Conservation (phyloP, 2,888 invertebrate genomes). For the Carterocephalus palaemon region DNA sequence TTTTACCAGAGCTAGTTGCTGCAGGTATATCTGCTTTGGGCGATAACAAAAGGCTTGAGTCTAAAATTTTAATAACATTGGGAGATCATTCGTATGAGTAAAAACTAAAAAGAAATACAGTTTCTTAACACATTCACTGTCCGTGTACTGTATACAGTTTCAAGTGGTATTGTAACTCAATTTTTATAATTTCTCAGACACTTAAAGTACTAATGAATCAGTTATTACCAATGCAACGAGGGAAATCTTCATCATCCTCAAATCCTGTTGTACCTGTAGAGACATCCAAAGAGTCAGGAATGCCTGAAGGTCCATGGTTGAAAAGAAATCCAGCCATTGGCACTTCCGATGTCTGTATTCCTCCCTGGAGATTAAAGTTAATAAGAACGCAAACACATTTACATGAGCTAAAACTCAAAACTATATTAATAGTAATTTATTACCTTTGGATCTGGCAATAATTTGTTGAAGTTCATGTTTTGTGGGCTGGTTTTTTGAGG, state of each 20-base stretch:
- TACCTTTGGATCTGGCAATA: constrained; percentile 13
- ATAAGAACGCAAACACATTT: too few relatives aligned
- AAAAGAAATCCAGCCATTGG: constrained; percentile 50
- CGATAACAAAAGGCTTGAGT: constrained; percentile 62
- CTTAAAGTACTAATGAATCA: constrained; percentile 7
- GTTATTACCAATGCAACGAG: constrained; percentile 54
- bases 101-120: neutral
- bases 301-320: constrained; percentile 48
- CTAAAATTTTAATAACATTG: too few relatives aligned
- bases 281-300: constrained; percentile 56
- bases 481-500: too few relatives aligned
- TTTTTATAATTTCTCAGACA: too few relatives aligned
- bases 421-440: neutral
- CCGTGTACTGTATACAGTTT: too few relatives aligned
- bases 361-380: too few relatives aligned
- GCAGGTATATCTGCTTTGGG: constrained; percentile 56
- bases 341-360: constrained; percentile 13
- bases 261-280: constrained; percentile 59
- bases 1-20: constrained; percentile 36
- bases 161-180: neutral
- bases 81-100: too few relatives aligned
- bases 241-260: constrained; percentile 59
- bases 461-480: too few relatives aligned
- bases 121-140: too few relatives aligned
- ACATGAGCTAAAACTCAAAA: too few relatives aligned